phyloP scores from a whole-genome alignment of 1,140 invertebrate species.

The Macrotrachela quadricornifera region DNA sequence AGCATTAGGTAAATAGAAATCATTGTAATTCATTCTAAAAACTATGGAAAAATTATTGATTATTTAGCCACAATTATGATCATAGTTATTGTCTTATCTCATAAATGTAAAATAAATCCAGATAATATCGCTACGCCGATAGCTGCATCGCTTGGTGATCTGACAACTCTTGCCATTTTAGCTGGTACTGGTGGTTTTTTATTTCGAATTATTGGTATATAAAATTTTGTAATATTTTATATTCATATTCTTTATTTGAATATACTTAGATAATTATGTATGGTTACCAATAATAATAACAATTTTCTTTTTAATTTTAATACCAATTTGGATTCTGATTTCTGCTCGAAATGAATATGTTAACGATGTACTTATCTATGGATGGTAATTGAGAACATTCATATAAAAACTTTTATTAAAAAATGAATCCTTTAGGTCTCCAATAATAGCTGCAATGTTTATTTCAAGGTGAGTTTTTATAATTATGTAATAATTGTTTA shows the following conservation, averaged over 20 bases:
- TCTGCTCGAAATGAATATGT: constrained; percentile 29
- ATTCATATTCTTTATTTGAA: background rate
- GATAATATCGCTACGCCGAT: constrained; percentile 92
- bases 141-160: constrained; percentile 74
- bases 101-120: constrained; percentile 60
- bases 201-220: background rate
- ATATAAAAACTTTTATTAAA: too few relatives aligned
- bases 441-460: constrained; percentile 31
- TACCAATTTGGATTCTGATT: constrained; percentile 28
- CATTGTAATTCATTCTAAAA: too few relatives aligned
- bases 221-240: background rate
- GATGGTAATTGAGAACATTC: constrained; percentile 14
- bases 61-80: constrained; percentile 50
- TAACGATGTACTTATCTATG: constrained; percentile 26
- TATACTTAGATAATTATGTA: constrained; percentile 27
- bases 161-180: constrained; percentile 62
- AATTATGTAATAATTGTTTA: background rate
- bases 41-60: constrained; percentile 10
- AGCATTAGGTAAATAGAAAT: constrained; percentile 38
- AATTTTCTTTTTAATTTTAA: constrained; percentile 24
- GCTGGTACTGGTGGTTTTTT: constrained; percentile 30
- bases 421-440: constrained; percentile 13
- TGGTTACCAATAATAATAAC: constrained; percentile 47
- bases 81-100: constrained; percentile 32
- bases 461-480: constrained; percentile 27